Base-by-base conservation (phyloP, 1,140 invertebrate species). In the Phymorhynchus buccinoides region DNA sequence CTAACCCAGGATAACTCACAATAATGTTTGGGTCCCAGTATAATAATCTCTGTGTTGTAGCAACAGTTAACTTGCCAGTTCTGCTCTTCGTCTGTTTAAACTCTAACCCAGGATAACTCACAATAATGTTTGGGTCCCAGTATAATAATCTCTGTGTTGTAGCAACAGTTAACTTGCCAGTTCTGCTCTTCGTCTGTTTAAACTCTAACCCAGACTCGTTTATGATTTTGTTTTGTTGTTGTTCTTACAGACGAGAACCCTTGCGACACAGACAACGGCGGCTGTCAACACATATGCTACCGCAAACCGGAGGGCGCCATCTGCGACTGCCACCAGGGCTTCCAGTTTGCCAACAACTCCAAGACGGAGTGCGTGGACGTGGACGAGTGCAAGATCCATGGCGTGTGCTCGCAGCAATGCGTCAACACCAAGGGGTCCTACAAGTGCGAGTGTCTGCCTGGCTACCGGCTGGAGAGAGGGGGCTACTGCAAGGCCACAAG, bases 401-500 rank as follows among this genome's bases (percentile, higher is more conserved):
- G 97, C 0, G 95, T 95, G 1, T 99, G 98, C 92, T 99, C 98
- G 0, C 98, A 99, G 92, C 95, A 95, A 77, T 99, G 98, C 92
- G 95, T 96, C 77, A 99, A 99, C 93, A 96, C 96, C 88, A 96
- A 97, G 85, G 98, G 98, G 0, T 95, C 95, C 4, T 99, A 96
- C 94, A 98, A 99, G 93, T 99, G 99, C 92, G 96, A 96, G 89
- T 99, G 99, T 92, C 94, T 91, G 56, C 90, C 95, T 0, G 98
- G 97, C 12, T 99, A 99, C 92, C 95, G 96, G 80, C 94, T 96
- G 80, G 97, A 98, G 92, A 96, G 97, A 91, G 94, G 96, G 1
- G 94, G 95, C 35, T 87, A 86, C 42, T 99, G 97, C 93, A 98
- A 97, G 94, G 97, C 97, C 35, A 85, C 89, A 87, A 90, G 91